A percentile compares a stretch with the other conserved stretches of the same genome.
Evolutionary conservation across 2,888 invertebrate genomes (phyloP).

Genomic region (Erebia aethiops): DNA sequence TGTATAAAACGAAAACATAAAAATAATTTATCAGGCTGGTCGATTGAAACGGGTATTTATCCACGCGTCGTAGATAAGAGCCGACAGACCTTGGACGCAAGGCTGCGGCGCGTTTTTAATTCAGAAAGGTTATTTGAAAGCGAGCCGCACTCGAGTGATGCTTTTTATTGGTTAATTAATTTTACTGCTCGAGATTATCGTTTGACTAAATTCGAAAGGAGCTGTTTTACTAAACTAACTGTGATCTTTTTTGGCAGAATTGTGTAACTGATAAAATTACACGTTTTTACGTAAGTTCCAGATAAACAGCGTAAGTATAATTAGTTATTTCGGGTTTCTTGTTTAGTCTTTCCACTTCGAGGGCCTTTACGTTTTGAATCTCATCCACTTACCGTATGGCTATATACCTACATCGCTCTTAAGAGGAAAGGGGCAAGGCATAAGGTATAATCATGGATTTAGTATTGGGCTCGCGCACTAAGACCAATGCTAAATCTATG

Average conservation of each 20-base stretch:
- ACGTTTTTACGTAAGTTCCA: neutral
- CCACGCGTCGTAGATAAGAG: constrained; percentile 35
- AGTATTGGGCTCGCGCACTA: no score
- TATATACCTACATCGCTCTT: no score
- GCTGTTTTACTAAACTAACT: constrained; percentile 1
- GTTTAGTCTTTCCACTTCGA: neutral
- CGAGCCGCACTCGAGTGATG: constrained; percentile 24
- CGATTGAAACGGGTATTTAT: constrained; percentile 35
- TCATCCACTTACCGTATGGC: neutral
- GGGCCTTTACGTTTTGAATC: neutral
- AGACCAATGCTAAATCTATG: no score
- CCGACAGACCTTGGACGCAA: constrained; percentile 45
- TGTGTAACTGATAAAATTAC: constrained; percentile 12
- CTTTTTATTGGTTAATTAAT: constrained; percentile 30
- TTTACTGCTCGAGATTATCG: constrained; percentile 18
- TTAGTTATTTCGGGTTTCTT: neutral
- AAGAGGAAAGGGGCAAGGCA: no score
- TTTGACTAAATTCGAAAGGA: constrained; percentile 24
- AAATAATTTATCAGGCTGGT: constrained; percentile 30
- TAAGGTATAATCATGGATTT: no score
- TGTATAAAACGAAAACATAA: constrained; percentile 22
- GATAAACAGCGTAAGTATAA: neutral
- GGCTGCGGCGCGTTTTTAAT: constrained; percentile 38
- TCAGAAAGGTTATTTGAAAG: constrained; percentile 38
- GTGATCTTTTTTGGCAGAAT: neutral